A percentile compares a stretch with the other conserved stretches of the same genome.
phyloP scores from a whole-genome alignment of 2,888 invertebrate species.

The Tetanocera ferruginea region DNA sequence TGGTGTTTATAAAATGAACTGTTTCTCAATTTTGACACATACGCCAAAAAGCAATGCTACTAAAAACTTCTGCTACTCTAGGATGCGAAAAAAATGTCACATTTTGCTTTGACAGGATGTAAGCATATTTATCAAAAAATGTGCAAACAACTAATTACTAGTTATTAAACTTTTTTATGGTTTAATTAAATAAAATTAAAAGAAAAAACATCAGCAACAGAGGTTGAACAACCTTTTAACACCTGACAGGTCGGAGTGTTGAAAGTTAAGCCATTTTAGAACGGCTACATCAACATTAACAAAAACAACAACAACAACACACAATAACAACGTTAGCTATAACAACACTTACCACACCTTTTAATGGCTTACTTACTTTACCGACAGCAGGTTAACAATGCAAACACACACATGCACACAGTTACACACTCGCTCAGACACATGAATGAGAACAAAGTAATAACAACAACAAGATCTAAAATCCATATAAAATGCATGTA shows the following conservation, averaged over 20 bases:
- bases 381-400: background rate
- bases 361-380: slow-evolving; percentile 18
- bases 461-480: slow-evolving; percentile 1
- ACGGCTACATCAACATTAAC: background rate
- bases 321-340: background rate
- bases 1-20: background rate
- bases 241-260: background rate
- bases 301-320: background rate
- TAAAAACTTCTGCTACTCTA: no score
- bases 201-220: background rate
- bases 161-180: no score
- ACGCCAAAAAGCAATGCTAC: background rate
- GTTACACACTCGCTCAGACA: background rate
- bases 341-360: slow-evolving; percentile 33
- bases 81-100: background rate
- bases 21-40: background rate
- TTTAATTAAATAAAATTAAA: background rate
- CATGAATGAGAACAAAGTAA: background rate
- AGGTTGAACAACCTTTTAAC: slow-evolving; percentile 11
- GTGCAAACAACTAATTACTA: background rate
- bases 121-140: background rate
- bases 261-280: slow-evolving; percentile 3
- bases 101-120: background rate
- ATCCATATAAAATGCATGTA: slow-evolving; percentile 11
- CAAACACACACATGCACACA: background rate